phyloP scores from a whole-genome alignment of 2,888 invertebrate species.

The Dyspetes luteomarginatus region DNA sequence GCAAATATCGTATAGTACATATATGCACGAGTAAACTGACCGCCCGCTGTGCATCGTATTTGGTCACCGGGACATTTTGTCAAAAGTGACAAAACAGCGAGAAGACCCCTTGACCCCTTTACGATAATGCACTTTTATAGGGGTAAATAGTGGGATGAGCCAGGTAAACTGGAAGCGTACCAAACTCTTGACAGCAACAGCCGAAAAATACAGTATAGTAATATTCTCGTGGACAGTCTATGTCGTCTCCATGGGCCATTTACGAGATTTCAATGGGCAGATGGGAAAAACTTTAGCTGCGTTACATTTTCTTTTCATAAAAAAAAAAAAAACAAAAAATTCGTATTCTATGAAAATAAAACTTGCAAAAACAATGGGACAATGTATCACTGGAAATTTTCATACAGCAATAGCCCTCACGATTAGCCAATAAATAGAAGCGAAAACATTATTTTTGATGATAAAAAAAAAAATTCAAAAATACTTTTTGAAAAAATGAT shows the following conservation, averaged over 20 bases:
- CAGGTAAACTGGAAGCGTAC: conserved; percentile 52
- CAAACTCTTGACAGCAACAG: neutral
- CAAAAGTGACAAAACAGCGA: conserved; percentile 53
- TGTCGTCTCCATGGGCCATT: neutral
- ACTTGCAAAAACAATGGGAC: no score
- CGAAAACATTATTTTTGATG: no score
- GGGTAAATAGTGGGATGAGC: conserved; percentile 36
- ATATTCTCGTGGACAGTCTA: neutral
- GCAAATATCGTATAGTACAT: conserved; percentile 3
- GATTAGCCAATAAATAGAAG: no score
- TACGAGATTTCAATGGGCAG: neutral
- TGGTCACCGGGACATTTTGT: conserved; percentile 15
- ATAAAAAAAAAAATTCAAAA: no score
- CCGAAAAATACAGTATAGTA: neutral
- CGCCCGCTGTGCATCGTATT: conserved; percentile 48
- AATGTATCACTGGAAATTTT: no score
- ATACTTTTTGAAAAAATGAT: no score
- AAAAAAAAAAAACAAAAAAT: no score
- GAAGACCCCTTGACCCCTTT: conserved; percentile 59
- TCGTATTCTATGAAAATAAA: neutral
- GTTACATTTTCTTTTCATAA: neutral
- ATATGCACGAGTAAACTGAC: neutral
- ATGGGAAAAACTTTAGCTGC: neutral
- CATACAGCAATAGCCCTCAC: no score
- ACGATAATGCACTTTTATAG: conserved; percentile 56